Conservation (phyloP, 2,888 invertebrate species). For the Hydropsyche betteni region DNA sequence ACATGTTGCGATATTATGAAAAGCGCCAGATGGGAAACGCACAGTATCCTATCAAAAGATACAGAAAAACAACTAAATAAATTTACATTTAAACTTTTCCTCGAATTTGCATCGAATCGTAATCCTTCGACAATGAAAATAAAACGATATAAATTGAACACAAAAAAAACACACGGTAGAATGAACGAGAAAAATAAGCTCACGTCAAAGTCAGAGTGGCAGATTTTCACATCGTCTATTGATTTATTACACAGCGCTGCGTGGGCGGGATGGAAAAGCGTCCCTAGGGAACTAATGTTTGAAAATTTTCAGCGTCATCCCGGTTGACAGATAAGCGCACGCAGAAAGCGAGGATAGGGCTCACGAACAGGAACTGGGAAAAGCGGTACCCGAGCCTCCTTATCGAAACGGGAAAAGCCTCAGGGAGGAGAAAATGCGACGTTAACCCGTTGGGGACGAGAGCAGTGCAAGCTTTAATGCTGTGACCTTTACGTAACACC, state of each 20-base stretch:
- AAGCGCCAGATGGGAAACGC: too few relatives aligned
- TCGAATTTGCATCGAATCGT: too few relatives aligned
- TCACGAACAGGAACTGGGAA: constrained; percentile 1
- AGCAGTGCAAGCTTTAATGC: neutral
- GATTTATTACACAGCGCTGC: constrained; percentile 27
- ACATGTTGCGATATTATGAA: too few relatives aligned
- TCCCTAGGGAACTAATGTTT: constrained; percentile 35
- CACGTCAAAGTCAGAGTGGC: constrained; percentile 31
- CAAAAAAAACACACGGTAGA: neutral
- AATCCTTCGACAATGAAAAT: too few relatives aligned
- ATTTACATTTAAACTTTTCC: too few relatives aligned
- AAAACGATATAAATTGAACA: constrained; percentile 1
- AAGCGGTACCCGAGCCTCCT: constrained; percentile 31
- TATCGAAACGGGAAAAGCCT: constrained; percentile 41
- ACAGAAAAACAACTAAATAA: too few relatives aligned
- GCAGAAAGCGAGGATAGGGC: neutral
- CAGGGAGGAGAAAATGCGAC: constrained; percentile 35
- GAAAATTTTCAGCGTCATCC: constrained; percentile 37
- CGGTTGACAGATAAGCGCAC: constrained; percentile 39
- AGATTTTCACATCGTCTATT: constrained; percentile 35
- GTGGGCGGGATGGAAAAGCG: neutral
- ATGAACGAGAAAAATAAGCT: constrained; percentile 6
- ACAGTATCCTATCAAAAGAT: too few relatives aligned
- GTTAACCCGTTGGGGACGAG: constrained; percentile 31
- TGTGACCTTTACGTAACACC: neutral